Conservation (phyloP, 2,888 invertebrate genomes). For the Reticulitermes lucifugus region DNA sequence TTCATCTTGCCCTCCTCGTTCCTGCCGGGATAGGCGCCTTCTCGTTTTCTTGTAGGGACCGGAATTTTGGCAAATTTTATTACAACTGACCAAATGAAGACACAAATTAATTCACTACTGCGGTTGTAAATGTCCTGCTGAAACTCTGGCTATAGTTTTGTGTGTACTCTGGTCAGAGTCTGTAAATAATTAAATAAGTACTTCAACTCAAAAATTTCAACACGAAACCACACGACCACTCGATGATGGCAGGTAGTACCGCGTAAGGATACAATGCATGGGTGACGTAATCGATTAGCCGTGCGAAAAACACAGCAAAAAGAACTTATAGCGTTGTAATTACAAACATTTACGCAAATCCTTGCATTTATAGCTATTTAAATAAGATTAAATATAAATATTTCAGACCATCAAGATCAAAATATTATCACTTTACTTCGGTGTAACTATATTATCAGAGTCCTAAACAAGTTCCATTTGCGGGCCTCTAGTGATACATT, state of each 20-base stretch:
- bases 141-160: conserved; percentile 38
- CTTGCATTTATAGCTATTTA: background rate
- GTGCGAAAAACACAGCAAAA: conserved; percentile 8
- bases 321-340: background rate
- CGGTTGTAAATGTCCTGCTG: conserved; percentile 37
- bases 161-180: conserved; percentile 42
- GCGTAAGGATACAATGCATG: conserved; percentile 53
- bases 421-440: conserved; percentile 10
- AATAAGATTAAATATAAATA: background rate
- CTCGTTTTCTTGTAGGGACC: conserved; percentile 85
- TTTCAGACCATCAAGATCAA: background rate
- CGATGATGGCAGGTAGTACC: conserved; percentile 52
- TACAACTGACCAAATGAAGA: conserved; percentile 49
- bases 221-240: conserved; percentile 49
- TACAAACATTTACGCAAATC: background rate
- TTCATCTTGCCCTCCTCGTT: conserved; percentile 75
- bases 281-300: conserved; percentile 54
- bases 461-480: conserved; percentile 30
- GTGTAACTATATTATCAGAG: conserved; percentile 30
- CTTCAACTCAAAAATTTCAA: conserved; percentile 44
- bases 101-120: conserved; percentile 39
- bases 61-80: conserved; percentile 78
- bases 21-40: conserved; percentile 79
- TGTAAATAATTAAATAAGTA: conserved; percentile 45
- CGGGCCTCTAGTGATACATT: background rate